Conservation (phyloP, 2,888 invertebrate genomes). For the Sinodicranocentrus sp. region DNA sequence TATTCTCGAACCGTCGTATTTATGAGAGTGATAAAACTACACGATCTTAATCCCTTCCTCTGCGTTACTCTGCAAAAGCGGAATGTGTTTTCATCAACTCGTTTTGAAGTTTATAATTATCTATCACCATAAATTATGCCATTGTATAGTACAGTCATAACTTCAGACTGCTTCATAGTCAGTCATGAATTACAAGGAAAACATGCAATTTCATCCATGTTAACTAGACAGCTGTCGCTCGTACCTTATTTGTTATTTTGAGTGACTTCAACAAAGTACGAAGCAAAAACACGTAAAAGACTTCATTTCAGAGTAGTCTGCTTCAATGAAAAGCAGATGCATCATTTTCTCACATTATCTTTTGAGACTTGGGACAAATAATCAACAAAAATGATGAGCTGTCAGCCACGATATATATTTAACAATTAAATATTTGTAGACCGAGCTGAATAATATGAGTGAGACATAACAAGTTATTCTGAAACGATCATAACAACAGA, state of each 20-base stretch:
- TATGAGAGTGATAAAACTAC: no score
- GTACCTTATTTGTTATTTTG: conserved; percentile 1
- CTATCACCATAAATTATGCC: neutral
- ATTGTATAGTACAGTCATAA: neutral
- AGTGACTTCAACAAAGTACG: neutral
- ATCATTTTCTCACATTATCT: neutral
- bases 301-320: no score
- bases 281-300: neutral
- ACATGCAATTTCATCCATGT: conserved; percentile 10
- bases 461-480: no score
- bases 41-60: no score
- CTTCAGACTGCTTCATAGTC: no score
- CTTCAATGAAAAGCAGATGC: neutral
- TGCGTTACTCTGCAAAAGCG: no score
- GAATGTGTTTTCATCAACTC: no score
- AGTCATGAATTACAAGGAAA: conserved; percentile 15
- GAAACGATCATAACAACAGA: no score
- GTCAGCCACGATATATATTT: neutral
- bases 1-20: no score
- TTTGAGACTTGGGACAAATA: conserved; percentile 7
- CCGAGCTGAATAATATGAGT: no score
- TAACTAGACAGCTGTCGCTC: conserved; percentile 18
- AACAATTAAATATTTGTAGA: neutral
- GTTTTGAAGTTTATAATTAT: no score
- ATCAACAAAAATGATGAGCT: conserved; percentile 1